Evolutionary conservation across 35 echinoderm and acorn worm genomes (phyloP), one percentile per base, ranked within the genome.

Genomic region (Anneissia japonica): DNA sequence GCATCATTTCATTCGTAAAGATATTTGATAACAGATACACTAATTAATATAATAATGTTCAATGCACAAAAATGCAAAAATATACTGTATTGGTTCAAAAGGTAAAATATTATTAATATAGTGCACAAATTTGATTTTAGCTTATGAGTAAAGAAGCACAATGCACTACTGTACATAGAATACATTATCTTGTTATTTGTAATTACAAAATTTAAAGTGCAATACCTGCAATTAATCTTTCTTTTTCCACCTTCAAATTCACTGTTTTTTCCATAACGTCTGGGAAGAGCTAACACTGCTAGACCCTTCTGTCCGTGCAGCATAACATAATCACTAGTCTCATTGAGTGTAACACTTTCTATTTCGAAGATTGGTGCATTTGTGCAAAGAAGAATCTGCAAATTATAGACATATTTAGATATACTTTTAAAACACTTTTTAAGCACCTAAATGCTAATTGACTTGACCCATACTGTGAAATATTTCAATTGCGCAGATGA

Each of bases 191-290:
- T 35, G n/a, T 26, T 30, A n/a, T 34, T 36, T 14, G 37, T n/a
- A n/a, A n/a, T n/a, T n/a, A 74, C 19, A 26, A 17, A 32, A 76
- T 35, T 21, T 29, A 19, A 37, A 34, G 0, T 12, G 28, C 43
- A 81, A 84, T 32, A 99, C 96, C 92, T 94, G 83, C 96, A 99
- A 75, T 91, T 99, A 30, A 94, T 99, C 75, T 32, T 81, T 46
- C 31, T 75, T 86, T 99, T 93, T 40, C 91, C 96, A 51, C 86
- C 92, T 75, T 94, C 89, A 84, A 89, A 99, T 46, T 88, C 83
- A 73, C 81, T 92, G 91, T 91, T 79, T 73, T 92, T 93, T 28
- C 96, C 96, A 31, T 91, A 86, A 38, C 89, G 90, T 72, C 89
- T 26, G 0, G 96, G 96, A 26, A 99, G 77, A 19, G 82, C 82